phyloP scores from a whole-genome alignment of 2,797 vertebrate genomes.

The Danio tinwini region DNA sequence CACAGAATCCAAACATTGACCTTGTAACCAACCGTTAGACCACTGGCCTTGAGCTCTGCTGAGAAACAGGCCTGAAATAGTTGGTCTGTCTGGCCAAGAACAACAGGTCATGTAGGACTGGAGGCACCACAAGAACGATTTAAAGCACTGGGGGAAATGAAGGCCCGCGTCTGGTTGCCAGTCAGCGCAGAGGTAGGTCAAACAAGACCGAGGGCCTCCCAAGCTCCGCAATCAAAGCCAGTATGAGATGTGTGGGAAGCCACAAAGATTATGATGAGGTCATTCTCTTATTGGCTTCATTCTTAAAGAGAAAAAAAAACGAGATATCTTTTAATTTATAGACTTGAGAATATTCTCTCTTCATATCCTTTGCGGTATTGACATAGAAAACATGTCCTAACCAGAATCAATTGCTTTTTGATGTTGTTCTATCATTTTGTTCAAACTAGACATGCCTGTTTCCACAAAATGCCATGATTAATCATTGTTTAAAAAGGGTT shows the following conservation, averaged over 20 bases:
- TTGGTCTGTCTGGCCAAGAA: conserved; percentile 63
- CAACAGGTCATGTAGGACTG: conserved; percentile 69
- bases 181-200: conserved; percentile 35
- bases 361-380: background rate
- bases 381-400: background rate
- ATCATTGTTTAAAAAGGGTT: no score
- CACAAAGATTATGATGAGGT: background rate
- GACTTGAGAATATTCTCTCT: background rate
- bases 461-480: no score
- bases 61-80: conserved; percentile 66
- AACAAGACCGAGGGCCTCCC: conserved; percentile 28
- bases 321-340: background rate
- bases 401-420: background rate
- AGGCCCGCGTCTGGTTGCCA: conserved; percentile 42
- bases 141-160: conserved; percentile 42
- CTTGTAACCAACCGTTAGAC: conserved; percentile 17
- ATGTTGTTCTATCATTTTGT: background rate
- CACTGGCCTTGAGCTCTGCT: conserved; percentile 50
- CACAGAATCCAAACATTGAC: conserved; percentile 18
- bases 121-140: conserved; percentile 62
- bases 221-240: conserved; percentile 41
- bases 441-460: background rate
- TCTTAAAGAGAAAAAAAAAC: background rate
- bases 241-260: conserved; percentile 7
- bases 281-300: conserved; percentile 7